Conservation (phyloP, 2,797 vertebrate genomes). For the Decapterus maruadsi region DNA sequence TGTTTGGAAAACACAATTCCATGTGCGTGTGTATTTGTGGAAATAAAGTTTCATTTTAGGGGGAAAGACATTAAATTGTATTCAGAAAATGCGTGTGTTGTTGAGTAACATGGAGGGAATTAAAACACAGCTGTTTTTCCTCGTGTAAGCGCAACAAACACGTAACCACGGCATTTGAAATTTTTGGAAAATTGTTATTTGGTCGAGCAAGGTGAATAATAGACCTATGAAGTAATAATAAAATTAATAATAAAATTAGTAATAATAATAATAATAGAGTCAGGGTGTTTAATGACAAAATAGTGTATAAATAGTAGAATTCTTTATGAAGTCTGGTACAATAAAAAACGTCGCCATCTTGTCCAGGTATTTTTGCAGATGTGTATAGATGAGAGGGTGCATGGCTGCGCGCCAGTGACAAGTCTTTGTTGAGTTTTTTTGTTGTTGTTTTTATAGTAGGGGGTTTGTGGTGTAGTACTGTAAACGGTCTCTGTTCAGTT, state of each 20-base stretch:
- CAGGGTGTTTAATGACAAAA: slow-evolving; percentile 59
- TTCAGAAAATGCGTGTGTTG: slow-evolving; percentile 8
- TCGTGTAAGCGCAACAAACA: not conserved
- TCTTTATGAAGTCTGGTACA: slow-evolving; percentile 57
- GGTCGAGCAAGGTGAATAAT: slow-evolving; percentile 15
- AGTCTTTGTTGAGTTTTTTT: slow-evolving; percentile 63
- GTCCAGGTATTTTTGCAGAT: slow-evolving; percentile 38
- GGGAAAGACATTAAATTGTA: not conserved
- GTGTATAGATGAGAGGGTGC: slow-evolving; percentile 18
- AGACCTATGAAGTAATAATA: slow-evolving; percentile 49
- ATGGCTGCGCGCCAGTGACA: slow-evolving; percentile 37
- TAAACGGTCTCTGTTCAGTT: slow-evolving; percentile 99
- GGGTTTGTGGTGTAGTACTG: slow-evolving; percentile 98
- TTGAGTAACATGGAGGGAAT: slow-evolving; percentile 34
- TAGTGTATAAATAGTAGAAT: slow-evolving; percentile 59
- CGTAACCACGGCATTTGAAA: slow-evolving; percentile 19
- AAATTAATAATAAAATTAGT: slow-evolving; percentile 64
- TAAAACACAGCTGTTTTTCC: slow-evolving; percentile 22
- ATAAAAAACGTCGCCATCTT: slow-evolving; percentile 54
- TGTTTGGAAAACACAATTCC: slow-evolving; percentile 9
- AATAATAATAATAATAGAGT: slow-evolving; percentile 56
- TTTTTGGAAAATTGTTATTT: slow-evolving; percentile 4
- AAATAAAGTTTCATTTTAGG: slow-evolving; percentile 18
- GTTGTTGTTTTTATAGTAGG: slow-evolving; percentile 87
- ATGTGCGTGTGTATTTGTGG: not conserved